Percentiles rank a stretch among this genome's conserved stretches.
Conservation (phyloP, 1,140 invertebrate genomes). For the Cyrtorhinus lividipennis region DNA sequence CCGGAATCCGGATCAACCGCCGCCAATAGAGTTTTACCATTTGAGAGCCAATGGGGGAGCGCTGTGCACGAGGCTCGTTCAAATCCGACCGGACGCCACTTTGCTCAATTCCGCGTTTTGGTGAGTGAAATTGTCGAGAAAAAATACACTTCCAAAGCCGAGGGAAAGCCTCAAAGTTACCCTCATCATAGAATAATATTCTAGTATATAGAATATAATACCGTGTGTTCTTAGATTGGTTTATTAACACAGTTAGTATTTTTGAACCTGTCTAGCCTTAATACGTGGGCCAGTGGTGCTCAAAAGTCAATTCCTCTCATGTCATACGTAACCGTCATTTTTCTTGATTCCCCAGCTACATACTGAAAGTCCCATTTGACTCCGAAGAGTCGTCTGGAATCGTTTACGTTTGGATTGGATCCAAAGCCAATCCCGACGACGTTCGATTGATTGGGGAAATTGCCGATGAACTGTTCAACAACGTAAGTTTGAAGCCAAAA, state of each 20-base stretch:
- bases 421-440: constrained; percentile 75
- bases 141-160: too few species aligned
- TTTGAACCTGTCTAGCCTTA: too few species aligned
- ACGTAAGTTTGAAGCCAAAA: constrained; percentile 37
- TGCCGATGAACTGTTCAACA: constrained; percentile 86
- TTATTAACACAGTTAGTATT: too few species aligned
- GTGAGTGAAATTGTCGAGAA: constrained; percentile 39
- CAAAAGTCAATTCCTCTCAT: too few species aligned
- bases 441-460: constrained; percentile 81
- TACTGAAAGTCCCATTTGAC: constrained; percentile 91
- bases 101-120: constrained; percentile 73
- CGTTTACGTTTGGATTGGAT: constrained; percentile 96
- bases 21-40: constrained; percentile 83
- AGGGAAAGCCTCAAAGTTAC: too few species aligned
- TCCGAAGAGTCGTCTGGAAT: constrained; percentile 71
- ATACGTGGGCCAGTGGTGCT: too few species aligned
- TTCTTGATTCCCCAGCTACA: constrained; percentile 51
- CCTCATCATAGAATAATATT: too few species aligned
- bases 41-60: constrained; percentile 88
- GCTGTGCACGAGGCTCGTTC: constrained; percentile 84
- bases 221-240: too few species aligned
- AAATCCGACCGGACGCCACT: constrained; percentile 66
- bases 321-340: too few species aligned
- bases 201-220: not conserved
- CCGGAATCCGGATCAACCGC: constrained; percentile 33